Percentiles rank a stretch among this genome's conserved stretches.
Conservation (phyloP, 1,140 invertebrate species). For the Caenorhabditis remanei region DNA sequence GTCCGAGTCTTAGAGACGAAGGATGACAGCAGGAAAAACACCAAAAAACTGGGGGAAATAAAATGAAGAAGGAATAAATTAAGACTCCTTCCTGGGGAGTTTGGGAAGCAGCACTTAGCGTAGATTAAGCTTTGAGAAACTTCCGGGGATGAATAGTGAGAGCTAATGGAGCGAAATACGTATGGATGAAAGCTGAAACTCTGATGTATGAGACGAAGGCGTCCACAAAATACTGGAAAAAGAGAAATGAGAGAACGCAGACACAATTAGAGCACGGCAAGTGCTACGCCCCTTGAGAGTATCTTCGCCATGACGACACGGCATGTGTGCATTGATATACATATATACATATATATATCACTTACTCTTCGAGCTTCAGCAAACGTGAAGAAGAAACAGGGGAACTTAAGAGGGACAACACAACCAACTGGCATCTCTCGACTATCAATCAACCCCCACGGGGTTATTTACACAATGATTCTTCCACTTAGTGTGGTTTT, state of each 20-base stretch:
- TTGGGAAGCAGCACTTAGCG: neutral
- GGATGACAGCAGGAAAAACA: neutral
- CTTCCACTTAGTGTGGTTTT: neutral
- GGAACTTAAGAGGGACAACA: neutral
- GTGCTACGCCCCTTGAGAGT: no score
- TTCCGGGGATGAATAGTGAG: no score
- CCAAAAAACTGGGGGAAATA: neutral
- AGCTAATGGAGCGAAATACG: no score
- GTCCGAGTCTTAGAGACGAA: neutral
- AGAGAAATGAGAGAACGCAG: no score
- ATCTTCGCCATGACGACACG: neutral
- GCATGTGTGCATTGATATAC: neutral
- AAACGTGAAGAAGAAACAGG: neutral
- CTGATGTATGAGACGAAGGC: no score
- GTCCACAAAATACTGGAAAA: no score
- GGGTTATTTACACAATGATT: slow-evolving; percentile 42
- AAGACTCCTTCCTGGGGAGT: neutral
- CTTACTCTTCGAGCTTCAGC: neutral
- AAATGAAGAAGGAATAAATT: slow-evolving; percentile 12
- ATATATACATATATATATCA: neutral
- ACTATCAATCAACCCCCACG: slow-evolving; percentile 3
- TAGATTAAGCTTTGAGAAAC: neutral
- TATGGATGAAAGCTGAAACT: neutral
- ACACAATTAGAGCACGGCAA: no score
- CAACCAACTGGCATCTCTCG: neutral